A percentile compares a stretch with the other conserved stretches of the same genome.
These are phyloP conservation scores for Brachionus angularis DNA, from an alignment of 1,140 invertebrate species.

Conservation along the genomic window DNA sequence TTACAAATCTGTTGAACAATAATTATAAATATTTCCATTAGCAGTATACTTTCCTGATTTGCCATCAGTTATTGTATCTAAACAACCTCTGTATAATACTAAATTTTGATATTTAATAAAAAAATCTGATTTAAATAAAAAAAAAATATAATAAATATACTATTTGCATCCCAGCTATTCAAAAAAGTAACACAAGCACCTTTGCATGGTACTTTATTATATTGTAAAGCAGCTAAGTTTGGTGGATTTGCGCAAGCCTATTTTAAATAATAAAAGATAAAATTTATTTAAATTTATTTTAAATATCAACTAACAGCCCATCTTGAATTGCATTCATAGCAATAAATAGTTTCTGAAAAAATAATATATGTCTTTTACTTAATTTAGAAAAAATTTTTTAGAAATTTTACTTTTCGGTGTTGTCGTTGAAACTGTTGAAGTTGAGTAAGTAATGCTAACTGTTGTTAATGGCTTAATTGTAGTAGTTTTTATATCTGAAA, in stretches of 20 bases:
- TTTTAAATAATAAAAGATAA: background rate
- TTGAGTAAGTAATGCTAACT: too few relatives aligned
- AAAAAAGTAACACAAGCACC: conserved; percentile 14
- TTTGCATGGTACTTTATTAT: background rate
- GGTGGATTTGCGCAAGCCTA: conserved; percentile 10
- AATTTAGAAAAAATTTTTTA: too few relatives aligned
- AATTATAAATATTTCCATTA: conserved; percentile 2
- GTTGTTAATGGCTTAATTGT: too few relatives aligned
- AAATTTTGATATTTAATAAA: background rate
- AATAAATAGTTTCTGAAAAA: background rate
- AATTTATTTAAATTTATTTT: background rate
- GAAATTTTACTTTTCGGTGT: background rate
- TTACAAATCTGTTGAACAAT: conserved; percentile 31
- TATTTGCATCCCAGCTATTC: background rate
- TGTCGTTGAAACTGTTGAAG: background rate
- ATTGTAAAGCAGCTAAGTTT: background rate
- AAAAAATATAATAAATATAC: background rate
- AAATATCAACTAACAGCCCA: background rate
- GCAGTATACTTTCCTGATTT: background rate
- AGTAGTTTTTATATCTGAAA: too few relatives aligned
- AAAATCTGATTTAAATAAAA: background rate
- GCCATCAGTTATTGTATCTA: background rate
- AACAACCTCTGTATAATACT: background rate
- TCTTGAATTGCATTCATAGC: conserved; percentile 13
- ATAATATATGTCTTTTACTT: background rate